Conservation (phyloP, 2,888 invertebrate species). For the Platycheirus rosarum region DNA sequence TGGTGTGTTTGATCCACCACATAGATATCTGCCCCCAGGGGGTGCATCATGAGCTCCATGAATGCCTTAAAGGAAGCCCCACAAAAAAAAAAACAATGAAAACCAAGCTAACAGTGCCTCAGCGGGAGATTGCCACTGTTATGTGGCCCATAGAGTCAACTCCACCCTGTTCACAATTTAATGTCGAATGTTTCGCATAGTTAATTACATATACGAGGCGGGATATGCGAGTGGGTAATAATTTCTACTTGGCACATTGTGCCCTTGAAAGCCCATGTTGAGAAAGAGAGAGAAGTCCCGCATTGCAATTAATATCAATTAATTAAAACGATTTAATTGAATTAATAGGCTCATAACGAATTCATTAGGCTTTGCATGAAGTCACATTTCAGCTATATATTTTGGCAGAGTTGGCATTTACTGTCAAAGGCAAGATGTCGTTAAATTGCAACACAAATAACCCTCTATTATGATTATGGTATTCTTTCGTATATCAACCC, state of each 20-base stretch:
- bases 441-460: slow-evolving; percentile 41
- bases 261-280: slow-evolving; percentile 57
- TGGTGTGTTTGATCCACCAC: slow-evolving; percentile 44
- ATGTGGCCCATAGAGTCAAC: slow-evolving; percentile 17
- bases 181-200: slow-evolving; percentile 69
- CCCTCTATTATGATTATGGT: slow-evolving; percentile 2
- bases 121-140: slow-evolving; percentile 56
- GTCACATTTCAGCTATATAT: slow-evolving; percentile 16
- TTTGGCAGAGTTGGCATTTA: slow-evolving; percentile 26
- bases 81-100: slow-evolving; percentile 20
- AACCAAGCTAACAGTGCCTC: slow-evolving; percentile 55
- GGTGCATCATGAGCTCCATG: slow-evolving; percentile 33
- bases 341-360: slow-evolving; percentile 74
- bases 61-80: neutral
- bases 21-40: slow-evolving; percentile 33
- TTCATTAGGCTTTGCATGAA: slow-evolving; percentile 65
- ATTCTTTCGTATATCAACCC: neutral
- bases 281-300: slow-evolving; percentile 13
- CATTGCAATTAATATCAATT: slow-evolving; percentile 74
- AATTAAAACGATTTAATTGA: slow-evolving; percentile 74
- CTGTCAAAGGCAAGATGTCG: slow-evolving; percentile 66
- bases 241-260: slow-evolving; percentile 52
- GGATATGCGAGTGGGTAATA: slow-evolving; percentile 52
- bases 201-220: slow-evolving; percentile 58
- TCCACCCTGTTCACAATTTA: slow-evolving; percentile 38